These are phyloP conservation scores for Abrostola tripartita DNA, from an alignment of 2,888 invertebrate species.

Conservation along the genomic window DNA sequence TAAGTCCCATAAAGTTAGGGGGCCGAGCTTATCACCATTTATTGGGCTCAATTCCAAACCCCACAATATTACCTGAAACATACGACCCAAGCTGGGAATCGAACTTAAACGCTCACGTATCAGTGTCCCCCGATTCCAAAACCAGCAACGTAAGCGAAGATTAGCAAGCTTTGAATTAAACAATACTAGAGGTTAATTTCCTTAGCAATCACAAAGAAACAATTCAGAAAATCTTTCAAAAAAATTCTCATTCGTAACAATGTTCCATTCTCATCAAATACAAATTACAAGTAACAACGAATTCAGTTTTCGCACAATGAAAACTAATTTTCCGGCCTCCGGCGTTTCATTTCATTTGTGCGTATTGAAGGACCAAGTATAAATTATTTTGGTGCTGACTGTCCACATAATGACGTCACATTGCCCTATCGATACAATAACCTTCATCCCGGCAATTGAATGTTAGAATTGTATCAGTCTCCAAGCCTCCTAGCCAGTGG, in stretches of 20 bases:
- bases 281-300: conserved; percentile 30
- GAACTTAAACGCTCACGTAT: no score
- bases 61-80: no score
- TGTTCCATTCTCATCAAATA: conserved; percentile 1
- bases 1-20: not conserved
- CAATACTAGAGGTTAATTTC: no score
- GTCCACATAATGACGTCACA: conserved; percentile 40
- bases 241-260: not conserved
- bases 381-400: conserved; percentile 20
- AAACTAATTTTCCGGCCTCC: conserved; percentile 11
- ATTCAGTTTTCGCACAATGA: conserved; percentile 30
- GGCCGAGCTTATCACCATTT: no score
- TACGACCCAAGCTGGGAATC: no score
- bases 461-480: conserved; percentile 46
- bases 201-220: not conserved
- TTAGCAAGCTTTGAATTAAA: no score
- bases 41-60: no score
- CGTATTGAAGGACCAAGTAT: conserved; percentile 21
- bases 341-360: conserved; percentile 26
- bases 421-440: conserved; percentile 45
- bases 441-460: conserved; percentile 44
- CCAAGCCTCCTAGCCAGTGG: conserved; percentile 16
- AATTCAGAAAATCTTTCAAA: not conserved
- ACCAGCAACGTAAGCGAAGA: no score
- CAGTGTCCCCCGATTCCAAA: no score